Conservation (phyloP, 2,113 vertebrate species). For the Myiagra hebetior region DNA sequence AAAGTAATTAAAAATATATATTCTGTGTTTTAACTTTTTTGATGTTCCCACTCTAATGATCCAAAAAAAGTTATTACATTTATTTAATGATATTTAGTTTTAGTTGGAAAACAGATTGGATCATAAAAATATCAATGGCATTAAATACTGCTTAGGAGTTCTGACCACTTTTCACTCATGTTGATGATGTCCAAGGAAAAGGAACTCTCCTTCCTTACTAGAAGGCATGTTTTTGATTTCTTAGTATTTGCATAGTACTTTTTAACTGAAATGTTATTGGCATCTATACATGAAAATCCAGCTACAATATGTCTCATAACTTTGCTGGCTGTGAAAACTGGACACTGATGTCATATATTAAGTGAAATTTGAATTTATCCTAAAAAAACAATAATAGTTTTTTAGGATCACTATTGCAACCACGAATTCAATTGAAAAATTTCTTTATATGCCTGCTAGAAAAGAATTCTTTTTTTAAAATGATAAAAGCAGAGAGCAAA, state of each 20-base stretch:
- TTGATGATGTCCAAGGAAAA: neutral
- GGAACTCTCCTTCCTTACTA: neutral
- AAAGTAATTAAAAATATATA: neutral
- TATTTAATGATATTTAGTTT: neutral
- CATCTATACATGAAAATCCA: neutral
- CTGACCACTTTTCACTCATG: neutral
- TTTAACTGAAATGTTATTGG: neutral
- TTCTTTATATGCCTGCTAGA: neutral
- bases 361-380: neutral
- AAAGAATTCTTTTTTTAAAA: neutral
- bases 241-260: neutral
- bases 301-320: neutral
- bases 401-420: neutral
- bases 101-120: neutral
- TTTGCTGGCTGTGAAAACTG: neutral
- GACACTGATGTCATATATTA: neutral
- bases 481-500: neutral
- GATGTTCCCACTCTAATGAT: neutral
- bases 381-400: fast-evolving
- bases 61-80: neutral
- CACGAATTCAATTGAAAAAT: neutral
- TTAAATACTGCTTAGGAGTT: neutral
- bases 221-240: neutral
- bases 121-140: neutral
- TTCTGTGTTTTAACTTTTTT: neutral